A percentile compares a stretch with the other conserved stretches of the same genome.
Evolutionary conservation across 2,888 invertebrate species (phyloP).

Genomic region (Eupithecia abbreviata): DNA sequence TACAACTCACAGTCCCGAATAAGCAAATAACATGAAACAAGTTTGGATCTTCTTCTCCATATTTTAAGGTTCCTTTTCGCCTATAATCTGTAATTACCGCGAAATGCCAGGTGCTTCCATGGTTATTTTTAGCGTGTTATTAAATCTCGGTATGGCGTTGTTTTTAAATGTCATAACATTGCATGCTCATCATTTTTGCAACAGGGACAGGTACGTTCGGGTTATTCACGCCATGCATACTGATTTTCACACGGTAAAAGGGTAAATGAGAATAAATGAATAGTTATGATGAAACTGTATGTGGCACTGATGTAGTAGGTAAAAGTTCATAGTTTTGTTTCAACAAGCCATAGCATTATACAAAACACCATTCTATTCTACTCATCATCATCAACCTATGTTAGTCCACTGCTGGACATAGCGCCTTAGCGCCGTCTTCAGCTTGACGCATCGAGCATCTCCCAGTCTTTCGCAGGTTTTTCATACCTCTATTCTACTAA

Average conservation of each 20-base stretch:
- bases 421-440: no score
- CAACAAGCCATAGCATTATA: neutral
- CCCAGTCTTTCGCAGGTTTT: no score
- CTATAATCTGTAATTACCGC: neutral
- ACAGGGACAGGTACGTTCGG: neutral
- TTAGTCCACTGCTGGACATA: no score
- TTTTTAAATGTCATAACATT: slow-evolving; percentile 21
- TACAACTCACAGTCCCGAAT: neutral
- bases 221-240: neutral
- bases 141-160: slow-evolving; percentile 10
- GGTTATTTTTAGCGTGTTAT: slow-evolving; percentile 9
- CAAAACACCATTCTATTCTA: neutral
- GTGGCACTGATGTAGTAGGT: neutral
- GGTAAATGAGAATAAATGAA: neutral
- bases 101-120: slow-evolving; percentile 6
- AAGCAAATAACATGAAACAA: neutral
- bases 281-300: neutral
- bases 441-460: no score
- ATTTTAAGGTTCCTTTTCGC: neutral
- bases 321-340: neutral
- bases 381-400: no score
- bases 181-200: slow-evolving; percentile 12
- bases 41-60: neutral
- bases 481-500: neutral
- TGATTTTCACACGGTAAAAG: slow-evolving; percentile 9